Base-by-base conservation (phyloP, 1,140 invertebrate genomes). In the Galendromus occidentalis region DNA sequence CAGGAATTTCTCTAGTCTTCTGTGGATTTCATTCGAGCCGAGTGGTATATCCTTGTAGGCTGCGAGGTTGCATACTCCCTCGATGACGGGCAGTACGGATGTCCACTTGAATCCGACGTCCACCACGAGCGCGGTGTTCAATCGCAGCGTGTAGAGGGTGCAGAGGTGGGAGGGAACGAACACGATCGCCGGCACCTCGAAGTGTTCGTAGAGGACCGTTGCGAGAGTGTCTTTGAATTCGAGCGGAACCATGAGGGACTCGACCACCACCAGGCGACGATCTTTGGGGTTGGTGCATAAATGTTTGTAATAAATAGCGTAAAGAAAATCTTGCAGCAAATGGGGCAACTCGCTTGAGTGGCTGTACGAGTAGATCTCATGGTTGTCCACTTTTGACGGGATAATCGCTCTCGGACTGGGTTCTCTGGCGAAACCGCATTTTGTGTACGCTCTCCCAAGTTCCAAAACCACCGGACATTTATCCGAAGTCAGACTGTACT, bases 221-320 rank as follows among this genome's bases (percentile, higher is more conserved):
- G 90, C 91, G 1, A 98, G 75, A 0, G 85, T 87, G 69, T 94
- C 85, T 70, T 88, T 79, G 69, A 91, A 86, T 44, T 82, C 73
- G 1, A 87, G 86, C 0, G 87, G 84, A 42, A 84, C 84, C 22
- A 95, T 78, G 4, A 94, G 76, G 39, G 89, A 93, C 77, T 97
- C 92, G 33, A 95, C 83, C 55, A 97, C 80, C 0, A 96, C 84
- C 64, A 97, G 82, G 73, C 85, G 84, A 17, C 89, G 79, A 71
- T 96, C 91, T 76, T 95, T 95, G 0, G 92, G 90, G 75, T 86
- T 96, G 28, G 93, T 84, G 28, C 93, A 76, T 7, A 91, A 79
- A 75, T 91, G 83, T 71, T 89, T 93, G 72, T 91, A 92, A 77
- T 91, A 95, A 55, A 96, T 76, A 41, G 78, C 77, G 74, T 93